Evolutionary conservation across 2,797 vertebrate genomes (phyloP).

Genomic region (Anas flavirostris): DNA sequence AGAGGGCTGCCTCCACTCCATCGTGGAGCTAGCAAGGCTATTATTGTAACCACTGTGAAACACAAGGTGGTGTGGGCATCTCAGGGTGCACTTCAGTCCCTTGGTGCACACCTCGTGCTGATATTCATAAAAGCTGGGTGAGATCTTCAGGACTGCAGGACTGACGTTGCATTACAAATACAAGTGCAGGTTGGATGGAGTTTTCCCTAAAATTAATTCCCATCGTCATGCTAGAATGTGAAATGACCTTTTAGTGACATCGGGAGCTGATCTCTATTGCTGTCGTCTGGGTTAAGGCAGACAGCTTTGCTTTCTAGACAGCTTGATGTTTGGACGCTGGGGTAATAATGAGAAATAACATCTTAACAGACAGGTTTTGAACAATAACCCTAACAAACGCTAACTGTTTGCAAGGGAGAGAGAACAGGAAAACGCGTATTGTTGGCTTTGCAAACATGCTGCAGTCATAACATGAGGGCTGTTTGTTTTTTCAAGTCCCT

Average conservation of each 20-base stretch:
- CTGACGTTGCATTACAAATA: neutral
- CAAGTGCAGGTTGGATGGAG: neutral
- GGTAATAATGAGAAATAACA: conserved; percentile 3
- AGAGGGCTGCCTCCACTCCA: neutral
- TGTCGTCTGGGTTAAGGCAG: neutral
- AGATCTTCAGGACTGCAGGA: neutral
- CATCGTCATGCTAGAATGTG: neutral
- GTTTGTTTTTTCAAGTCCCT: conserved; percentile 30
- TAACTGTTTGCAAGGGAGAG: neutral
- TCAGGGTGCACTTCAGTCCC: accelerated
- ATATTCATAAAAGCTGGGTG: neutral
- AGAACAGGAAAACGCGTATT: neutral
- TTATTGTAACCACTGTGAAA: neutral
- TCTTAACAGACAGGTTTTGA: neutral
- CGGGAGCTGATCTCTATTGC: neutral
- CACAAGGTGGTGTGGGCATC: neutral
- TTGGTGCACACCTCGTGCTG: accelerated
- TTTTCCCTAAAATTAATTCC: neutral
- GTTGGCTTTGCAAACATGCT: neutral
- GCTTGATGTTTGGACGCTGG: neutral
- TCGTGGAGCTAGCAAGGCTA: neutral
- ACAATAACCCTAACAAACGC: neutral
- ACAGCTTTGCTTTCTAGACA: neutral
- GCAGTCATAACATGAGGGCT: neutral
- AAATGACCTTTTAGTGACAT: neutral